Conservation (phyloP, 53 echinoderm and acorn worm genomes). For the Antedon mediterranea region DNA sequence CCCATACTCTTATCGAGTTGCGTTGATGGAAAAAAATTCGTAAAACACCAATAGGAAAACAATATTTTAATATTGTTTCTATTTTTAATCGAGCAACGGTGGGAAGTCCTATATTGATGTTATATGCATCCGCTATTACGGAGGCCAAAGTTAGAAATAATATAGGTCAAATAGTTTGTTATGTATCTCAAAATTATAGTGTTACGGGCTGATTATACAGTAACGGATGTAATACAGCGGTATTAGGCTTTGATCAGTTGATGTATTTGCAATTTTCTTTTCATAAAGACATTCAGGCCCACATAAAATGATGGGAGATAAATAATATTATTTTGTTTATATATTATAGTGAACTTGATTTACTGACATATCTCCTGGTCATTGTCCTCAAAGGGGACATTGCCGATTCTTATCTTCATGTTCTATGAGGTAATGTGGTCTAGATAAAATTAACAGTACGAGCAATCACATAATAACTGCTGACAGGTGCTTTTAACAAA, state of each 20-base stretch:
- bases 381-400: background rate
- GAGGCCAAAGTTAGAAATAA: background rate
- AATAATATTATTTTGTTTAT: background rate
- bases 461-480: background rate
- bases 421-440: background rate
- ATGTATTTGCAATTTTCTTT: background rate
- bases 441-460: background rate
- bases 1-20: no score
- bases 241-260: background rate
- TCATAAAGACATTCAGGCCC: background rate
- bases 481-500: background rate
- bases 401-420: background rate
- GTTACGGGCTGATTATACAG: background rate
- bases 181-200: background rate
- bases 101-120: background rate
- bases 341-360: background rate
- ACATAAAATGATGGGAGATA: background rate
- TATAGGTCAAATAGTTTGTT: conserved; percentile 1
- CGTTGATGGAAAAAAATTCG: no score
- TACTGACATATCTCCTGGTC: background rate
- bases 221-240: background rate
- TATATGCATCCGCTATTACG: background rate
- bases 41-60: no score
- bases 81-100: background rate
- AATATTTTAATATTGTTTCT: no score